Base-by-base conservation (phyloP, 2,113 vertebrate species). In the Eublepharis macularius region DNA sequence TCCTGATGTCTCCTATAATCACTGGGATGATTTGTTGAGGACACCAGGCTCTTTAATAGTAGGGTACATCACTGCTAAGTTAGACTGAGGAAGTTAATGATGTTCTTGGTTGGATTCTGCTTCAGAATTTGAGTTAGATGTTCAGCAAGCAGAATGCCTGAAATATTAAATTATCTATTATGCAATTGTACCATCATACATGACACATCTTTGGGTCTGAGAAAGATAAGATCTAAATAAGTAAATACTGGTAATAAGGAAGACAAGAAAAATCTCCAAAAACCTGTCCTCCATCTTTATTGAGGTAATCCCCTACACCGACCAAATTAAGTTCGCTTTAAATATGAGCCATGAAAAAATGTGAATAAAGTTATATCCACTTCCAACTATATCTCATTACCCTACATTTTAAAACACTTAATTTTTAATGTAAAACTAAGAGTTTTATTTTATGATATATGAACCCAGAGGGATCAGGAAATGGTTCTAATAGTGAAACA, bases 401-500 rank as follows among this genome's bases (percentile, higher is more conserved):
- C 85, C 1, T 65, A 93, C 92, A 93, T 94, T 94, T 83, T 57
- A 93, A 94, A 95, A 88, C 81, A 92, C 80, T 81, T 91, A 93
- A 94, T 89, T 92, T 90, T 91, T 92, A 82, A 88, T 87, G 83
- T 69, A 92, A 94, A 91, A 86, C 32, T 87, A 77, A 91, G n/a
- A 83, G 76, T 89, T 92, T 86, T 92, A 89, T 92, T 94, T 94
- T 90, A 94, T 88, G 90, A 74, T 86, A 87, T 90, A 76, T 79
- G 94, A 93, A 92, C 92, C 85, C 89, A 75, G 92, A 92, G 79
- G 89, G 90, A 93, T 87, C 85, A 72, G 80, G 81, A 93, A 92
- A 89, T 95, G 2, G 86, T 93, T 76, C 87, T 93, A 91, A 93
- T 91, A 92, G 90, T 89, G 90, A 94, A 94, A 92, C 88, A 92